phyloP scores from a whole-genome alignment of 2,797 vertebrate genomes.

The Cyclura pinguis region DNA sequence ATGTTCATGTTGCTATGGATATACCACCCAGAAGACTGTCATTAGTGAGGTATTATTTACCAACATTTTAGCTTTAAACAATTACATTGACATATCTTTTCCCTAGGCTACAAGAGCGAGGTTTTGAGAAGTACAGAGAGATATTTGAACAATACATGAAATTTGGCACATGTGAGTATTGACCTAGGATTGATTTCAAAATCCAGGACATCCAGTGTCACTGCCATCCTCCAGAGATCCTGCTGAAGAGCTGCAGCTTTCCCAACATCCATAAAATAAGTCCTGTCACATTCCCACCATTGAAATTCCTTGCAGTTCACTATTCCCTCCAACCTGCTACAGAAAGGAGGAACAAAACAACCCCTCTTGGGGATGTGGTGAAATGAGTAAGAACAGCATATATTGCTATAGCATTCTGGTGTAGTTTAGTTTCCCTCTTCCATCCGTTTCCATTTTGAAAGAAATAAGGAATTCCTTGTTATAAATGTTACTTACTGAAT shows the following conservation, averaged over 20 bases:
- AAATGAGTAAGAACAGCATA: too few relatives aligned
- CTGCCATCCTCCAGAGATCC: neutral
- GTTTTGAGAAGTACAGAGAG: constrained; percentile 57
- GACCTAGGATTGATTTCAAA: neutral
- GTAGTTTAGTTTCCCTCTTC: neutral
- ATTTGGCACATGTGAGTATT: constrained; percentile 53
- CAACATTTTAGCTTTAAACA: neutral
- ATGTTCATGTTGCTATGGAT: neutral
- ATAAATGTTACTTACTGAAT: too few relatives aligned
- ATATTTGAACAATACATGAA: constrained; percentile 45
- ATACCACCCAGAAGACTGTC: neutral
- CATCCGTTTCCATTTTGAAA: neutral
- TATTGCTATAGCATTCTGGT: neutral
- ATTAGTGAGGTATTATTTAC: neutral
- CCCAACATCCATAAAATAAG: neutral
- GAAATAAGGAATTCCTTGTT: neutral
- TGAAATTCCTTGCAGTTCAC: neutral
- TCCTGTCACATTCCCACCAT: neutral
- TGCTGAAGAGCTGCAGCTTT: neutral
- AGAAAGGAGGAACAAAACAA: neutral
- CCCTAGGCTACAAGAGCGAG: constrained; percentile 59
- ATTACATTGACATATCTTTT: neutral
- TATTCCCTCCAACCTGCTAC: neutral
- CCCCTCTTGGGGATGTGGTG: neutral
- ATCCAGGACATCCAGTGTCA: fast-evolving